phyloP scores from a whole-genome alignment of 2,113 vertebrate species.

The Corythornis cristatus region DNA sequence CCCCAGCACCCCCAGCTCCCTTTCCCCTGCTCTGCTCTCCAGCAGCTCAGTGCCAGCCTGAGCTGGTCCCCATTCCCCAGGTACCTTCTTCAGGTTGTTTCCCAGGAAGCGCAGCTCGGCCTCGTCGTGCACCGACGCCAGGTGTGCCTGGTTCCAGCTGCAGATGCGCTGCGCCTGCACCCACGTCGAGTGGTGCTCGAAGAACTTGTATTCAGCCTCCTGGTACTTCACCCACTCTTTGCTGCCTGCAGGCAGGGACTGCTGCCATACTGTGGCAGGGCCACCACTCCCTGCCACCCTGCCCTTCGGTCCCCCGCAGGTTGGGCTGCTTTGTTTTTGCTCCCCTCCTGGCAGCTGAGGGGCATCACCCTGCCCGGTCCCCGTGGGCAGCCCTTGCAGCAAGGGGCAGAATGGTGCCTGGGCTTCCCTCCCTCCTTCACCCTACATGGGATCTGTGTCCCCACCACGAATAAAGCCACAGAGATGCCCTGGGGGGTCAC shows the following conservation, averaged over 20 bases:
- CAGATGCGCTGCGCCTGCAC: constrained; percentile 92
- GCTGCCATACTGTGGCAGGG: accelerated
- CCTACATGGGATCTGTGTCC: neutral
- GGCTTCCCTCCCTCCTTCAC: neutral
- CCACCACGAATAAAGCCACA: accelerated
- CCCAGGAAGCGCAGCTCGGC: constrained; percentile 88
- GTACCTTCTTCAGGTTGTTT: constrained; percentile 88
- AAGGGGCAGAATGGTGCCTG: too few species aligned
- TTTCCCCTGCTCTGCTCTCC: too few species aligned
- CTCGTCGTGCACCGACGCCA: constrained; percentile 86
- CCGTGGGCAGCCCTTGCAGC: too few species aligned
- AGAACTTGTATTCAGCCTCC: constrained; percentile 93
- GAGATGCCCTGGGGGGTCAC: accelerated
- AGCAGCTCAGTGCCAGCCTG: too few species aligned
- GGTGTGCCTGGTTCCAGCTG: constrained; percentile 87
- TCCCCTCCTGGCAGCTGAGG: neutral
- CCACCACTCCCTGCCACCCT: accelerated
- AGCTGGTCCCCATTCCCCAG: neutral
- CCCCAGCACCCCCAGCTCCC: too few species aligned
- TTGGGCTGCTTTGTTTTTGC: neutral
- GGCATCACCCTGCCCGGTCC: neutral
- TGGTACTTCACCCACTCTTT: constrained; percentile 91
- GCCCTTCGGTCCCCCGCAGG: accelerated
- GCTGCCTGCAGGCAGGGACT: constrained; percentile 61
- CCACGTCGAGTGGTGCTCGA: constrained; percentile 92